phyloP scores from a whole-genome alignment of 2,797 vertebrate species.

The Antennarius maculatus region DNA sequence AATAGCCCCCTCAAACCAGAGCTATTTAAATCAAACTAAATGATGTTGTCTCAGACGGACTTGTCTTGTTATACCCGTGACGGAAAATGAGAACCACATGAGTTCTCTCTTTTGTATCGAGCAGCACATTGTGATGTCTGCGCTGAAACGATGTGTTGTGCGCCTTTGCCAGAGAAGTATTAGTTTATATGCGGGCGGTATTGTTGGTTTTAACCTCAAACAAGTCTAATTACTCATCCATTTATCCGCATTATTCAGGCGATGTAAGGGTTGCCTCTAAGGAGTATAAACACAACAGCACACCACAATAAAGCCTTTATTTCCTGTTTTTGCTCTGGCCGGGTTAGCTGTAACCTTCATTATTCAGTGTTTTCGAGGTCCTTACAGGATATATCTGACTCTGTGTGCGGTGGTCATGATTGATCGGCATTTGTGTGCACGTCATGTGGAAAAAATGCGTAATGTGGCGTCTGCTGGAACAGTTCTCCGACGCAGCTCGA shows the following conservation, averaged over 20 bases:
- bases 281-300: background rate
- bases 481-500: background rate
- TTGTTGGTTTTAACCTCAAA: constrained; percentile 14
- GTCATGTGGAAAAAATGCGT: constrained; percentile 19
- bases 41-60: too few relatives aligned
- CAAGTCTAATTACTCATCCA: background rate
- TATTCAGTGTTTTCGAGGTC: constrained; percentile 19
- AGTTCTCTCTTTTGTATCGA: too few relatives aligned
- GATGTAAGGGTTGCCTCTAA: background rate
- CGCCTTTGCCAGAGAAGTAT: too few relatives aligned
- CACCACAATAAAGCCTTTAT: background rate
- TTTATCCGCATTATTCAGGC: background rate
- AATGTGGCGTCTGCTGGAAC: constrained; percentile 13
- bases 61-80: too few relatives aligned
- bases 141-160: too few relatives aligned
- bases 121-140: too few relatives aligned
- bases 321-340: constrained; percentile 13
- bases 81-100: too few relatives aligned
- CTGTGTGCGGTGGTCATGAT: constrained; percentile 27
- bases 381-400: constrained; percentile 14
- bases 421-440: constrained; percentile 21
- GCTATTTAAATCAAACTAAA: too few relatives aligned
- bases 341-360: constrained; percentile 26
- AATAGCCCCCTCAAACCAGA: too few relatives aligned
- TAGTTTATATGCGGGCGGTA: background rate